Conservation (phyloP, 2,113 vertebrate genomes). For the Chloebia gouldiae region DNA sequence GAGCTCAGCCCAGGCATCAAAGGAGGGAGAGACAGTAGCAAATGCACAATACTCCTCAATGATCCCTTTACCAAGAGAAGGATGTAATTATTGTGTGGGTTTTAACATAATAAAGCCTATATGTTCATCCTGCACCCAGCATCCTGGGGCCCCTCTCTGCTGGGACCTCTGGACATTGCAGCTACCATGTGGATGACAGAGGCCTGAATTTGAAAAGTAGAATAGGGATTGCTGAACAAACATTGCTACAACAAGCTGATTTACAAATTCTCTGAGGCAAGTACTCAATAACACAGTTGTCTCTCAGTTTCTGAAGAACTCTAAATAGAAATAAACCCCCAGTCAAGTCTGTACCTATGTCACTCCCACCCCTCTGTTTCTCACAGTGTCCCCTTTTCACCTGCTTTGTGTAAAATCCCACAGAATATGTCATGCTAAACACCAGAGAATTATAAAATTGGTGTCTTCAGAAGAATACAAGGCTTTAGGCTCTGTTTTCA, state of each 20-base stretch:
- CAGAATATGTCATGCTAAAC: neutral
- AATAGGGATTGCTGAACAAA: neutral
- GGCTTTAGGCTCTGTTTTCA: neutral
- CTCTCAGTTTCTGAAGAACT: neutral
- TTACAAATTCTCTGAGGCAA: neutral
- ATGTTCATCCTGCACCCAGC: neutral
- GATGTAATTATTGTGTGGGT: constrained; percentile 7
- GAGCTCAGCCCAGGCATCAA: constrained; percentile 25
- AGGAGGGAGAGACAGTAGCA: neutral
- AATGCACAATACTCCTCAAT: neutral
- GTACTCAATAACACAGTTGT: neutral
- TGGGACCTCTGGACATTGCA: neutral
- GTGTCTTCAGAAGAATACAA: neutral
- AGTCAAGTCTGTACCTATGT: neutral
- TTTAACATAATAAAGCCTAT: constrained; percentile 10
- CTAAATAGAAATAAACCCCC: neutral
- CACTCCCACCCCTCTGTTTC: neutral
- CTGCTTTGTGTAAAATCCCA: neutral
- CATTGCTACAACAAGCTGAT: neutral
- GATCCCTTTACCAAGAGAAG: neutral
- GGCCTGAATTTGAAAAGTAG: neutral
- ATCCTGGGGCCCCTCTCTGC: neutral
- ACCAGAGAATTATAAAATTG: neutral
- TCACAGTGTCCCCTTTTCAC: neutral
- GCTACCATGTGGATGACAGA: neutral